A percentile compares a stretch with the other conserved stretches of the same genome.
These are phyloP conservation scores for Lophius americanus DNA, from an alignment of 2,797 vertebrate genomes.

Conservation along the genomic window DNA sequence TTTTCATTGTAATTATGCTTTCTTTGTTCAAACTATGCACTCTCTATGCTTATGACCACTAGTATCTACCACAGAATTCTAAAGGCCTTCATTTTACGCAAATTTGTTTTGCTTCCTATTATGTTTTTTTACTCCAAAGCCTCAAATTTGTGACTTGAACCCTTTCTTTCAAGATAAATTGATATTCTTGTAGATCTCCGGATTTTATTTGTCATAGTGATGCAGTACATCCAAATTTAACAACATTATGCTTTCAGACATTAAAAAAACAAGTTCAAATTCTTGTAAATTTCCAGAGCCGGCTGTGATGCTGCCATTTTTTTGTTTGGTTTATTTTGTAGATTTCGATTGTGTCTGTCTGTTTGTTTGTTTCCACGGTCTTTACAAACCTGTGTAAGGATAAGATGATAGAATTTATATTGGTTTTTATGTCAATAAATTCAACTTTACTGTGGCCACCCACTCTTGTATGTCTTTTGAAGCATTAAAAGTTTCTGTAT, in stretches of 20 bases:
- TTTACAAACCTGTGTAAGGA: conserved; percentile 93
- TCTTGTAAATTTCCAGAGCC: conserved; percentile 80
- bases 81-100: conserved; percentile 73
- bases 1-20: conserved; percentile 75
- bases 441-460: conserved; percentile 92
- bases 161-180: conserved; percentile 78
- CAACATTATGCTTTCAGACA: conserved; percentile 61
- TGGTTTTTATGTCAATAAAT: conserved; percentile 93
- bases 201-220: conserved; percentile 67
- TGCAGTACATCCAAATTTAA: conserved; percentile 73
- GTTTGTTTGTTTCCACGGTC: conserved; percentile 83
- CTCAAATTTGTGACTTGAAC: conserved; percentile 87
- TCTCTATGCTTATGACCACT: conserved; percentile 87
- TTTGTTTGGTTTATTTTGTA: conserved; percentile 74
- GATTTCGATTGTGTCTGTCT: conserved; percentile 75
- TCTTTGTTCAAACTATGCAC: conserved; percentile 80
- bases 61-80: conserved; percentile 87
- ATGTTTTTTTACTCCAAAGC: conserved; percentile 35
- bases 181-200: conserved; percentile 72
- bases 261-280: conserved; percentile 41
- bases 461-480: conserved; percentile 90
- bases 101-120: conserved; percentile 63
- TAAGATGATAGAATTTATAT: conserved; percentile 88
- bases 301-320: conserved; percentile 78
- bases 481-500: conserved; percentile 90